phyloP scores from a whole-genome alignment of 2,888 invertebrate genomes.

The Cerceris ruficornis region DNA sequence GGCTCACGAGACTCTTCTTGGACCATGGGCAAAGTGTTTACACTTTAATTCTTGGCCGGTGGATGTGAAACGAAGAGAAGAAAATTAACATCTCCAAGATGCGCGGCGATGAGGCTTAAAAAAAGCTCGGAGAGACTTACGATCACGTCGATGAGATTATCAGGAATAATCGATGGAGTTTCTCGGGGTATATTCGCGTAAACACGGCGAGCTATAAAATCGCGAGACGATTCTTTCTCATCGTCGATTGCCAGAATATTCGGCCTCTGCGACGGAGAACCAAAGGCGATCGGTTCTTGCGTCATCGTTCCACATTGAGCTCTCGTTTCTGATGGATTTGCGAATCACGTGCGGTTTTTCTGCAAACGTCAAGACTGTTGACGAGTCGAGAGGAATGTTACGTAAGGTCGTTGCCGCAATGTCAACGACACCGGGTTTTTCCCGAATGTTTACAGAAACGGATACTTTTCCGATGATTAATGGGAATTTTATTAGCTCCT shows the following conservation, averaged over 20 bases:
- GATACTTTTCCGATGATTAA: no score
- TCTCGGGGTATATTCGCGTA: background rate
- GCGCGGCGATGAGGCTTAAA: no score
- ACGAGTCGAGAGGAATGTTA: slow-evolving; percentile 9
- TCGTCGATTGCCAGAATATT: slow-evolving; percentile 3
- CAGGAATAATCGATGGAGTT: no score
- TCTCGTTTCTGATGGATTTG: slow-evolving; percentile 2
- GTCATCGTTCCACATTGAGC: slow-evolving; percentile 11
- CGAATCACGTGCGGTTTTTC: slow-evolving; percentile 2
- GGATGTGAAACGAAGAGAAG: no score
- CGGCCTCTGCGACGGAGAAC: background rate
- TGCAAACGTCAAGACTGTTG: background rate
- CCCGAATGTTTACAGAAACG: slow-evolving; percentile 18
- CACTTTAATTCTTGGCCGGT: no score
- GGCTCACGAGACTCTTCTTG: no score
- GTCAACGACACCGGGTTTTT: slow-evolving; percentile 45
- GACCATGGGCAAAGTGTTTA: no score
- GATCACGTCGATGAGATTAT: no score
- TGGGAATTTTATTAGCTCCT: no score
- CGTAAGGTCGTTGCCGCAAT: slow-evolving; percentile 30
- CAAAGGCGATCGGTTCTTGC: slow-evolving; percentile 16
- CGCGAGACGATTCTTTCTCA: background rate
- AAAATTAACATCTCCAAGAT: no score
- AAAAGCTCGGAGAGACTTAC: no score
- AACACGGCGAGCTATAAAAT: background rate